phyloP scores from a whole-genome alignment of 1,140 invertebrate genomes.

The Drosophila trapezifrons region DNA sequence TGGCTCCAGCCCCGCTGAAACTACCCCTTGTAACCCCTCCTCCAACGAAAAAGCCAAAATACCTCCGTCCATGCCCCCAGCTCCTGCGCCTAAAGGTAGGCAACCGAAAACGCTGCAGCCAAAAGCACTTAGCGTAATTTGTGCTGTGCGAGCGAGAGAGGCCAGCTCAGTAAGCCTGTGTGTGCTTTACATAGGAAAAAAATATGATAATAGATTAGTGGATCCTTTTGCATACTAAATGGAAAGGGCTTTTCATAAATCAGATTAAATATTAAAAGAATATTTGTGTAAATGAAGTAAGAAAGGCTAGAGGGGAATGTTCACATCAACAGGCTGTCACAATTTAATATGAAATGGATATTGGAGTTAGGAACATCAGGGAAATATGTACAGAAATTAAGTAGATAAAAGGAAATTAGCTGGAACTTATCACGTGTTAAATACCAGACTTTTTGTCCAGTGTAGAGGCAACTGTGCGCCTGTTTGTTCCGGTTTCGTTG shows the following conservation, averaged over 20 bases:
- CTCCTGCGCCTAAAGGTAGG: conserved; percentile 52
- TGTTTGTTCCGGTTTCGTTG: conserved; percentile 77
- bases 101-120: conserved; percentile 69
- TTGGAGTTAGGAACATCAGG: too few species aligned
- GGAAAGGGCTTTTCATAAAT: not conserved
- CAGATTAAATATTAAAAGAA: conserved; percentile 13
- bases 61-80: not conserved
- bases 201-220: conserved; percentile 11
- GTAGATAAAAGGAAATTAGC: too few species aligned
- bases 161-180: conserved; percentile 9
- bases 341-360: too few species aligned
- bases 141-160: conserved; percentile 44
- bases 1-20: conserved; percentile 18
- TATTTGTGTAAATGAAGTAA: not conserved
- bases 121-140: conserved; percentile 81
- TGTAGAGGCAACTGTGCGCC: conserved; percentile 26
- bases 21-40: conserved; percentile 4
- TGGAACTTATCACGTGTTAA: too few species aligned
- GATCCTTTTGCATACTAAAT: conserved; percentile 1
- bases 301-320: too few species aligned
- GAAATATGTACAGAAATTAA: too few species aligned
- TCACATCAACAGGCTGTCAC: too few species aligned
- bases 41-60: conserved; percentile 1
- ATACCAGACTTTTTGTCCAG: not conserved
- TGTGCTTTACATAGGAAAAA: conserved; percentile 16